Evolutionary conservation across 2,797 vertebrate genomes (phyloP), one percentile per base, ranked within the genome.

Genomic region (Lagocephalus sceleratus): DNA sequence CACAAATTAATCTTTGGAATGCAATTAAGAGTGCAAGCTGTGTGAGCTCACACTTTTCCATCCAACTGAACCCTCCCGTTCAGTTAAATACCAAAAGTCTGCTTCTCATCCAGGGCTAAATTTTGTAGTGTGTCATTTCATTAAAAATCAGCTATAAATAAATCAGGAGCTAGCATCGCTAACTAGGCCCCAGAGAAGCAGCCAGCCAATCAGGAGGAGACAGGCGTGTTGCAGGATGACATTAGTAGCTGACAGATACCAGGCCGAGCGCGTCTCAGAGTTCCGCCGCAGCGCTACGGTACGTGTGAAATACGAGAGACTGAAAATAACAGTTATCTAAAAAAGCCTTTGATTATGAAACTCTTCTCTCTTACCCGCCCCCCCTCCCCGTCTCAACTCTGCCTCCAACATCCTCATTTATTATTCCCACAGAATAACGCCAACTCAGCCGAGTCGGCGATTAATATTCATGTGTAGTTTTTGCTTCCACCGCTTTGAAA

Each of bases 91-190:
- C 26, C 57, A 29, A 29, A 11, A 63, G 43, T 63, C 35, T 63
- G 12, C 50, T 68, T 78, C 57, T 65, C 57, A 60, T 69, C 39
- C 39, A 14, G 20, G 1, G 45, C 51, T 59, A 59, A 71, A 68
- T 76, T 82, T 62, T 63, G 76, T 58, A 47, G 61, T n/a, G 52
- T 78, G 79, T 81, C 60, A 74, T 81, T 73, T 77, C 75, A 84
- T 85, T 85, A 84, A 75, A 82, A 80, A 54, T 1, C 16, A 3
- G 73, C 81, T 88, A 86, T 87, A 88, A 90, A 89, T 87, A 89
- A 86, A 84, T 58, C 54, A 62, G 69, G 14, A 64, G 68, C 76
- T 73, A 71, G 76, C 78, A 63, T 83, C 51, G 20, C 78, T 83
- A 85, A 87, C 84, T 84, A 78, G 83, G 79, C 85, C 66, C 86